Percentiles rank a stretch among this genome's conserved stretches.
Conservation (phyloP, 2,797 vertebrate genomes). For the Scomberomorus guttatus region DNA sequence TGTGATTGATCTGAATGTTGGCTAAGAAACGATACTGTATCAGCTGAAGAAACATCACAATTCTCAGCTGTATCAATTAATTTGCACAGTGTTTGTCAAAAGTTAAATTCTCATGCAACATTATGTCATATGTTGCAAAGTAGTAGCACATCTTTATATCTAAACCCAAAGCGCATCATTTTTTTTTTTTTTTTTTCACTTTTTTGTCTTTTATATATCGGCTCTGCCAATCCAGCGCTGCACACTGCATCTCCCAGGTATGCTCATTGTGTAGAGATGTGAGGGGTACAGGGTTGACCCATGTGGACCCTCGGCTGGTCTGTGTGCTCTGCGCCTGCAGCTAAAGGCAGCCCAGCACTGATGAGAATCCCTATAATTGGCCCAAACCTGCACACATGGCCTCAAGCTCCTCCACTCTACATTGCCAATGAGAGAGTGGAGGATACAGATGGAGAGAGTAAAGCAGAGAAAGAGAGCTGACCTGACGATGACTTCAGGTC, state of each 20-base stretch:
- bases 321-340: conserved; percentile 78
- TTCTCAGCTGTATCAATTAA: neutral
- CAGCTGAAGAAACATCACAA: neutral
- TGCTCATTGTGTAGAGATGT: conserved; percentile 77
- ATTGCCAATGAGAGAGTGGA: conserved; percentile 78
- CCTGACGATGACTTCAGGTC: conserved; percentile 35
- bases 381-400: conserved; percentile 82
- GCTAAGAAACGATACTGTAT: neutral
- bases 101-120: conserved; percentile 10
- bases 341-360: conserved; percentile 76
- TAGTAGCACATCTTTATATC: conserved; percentile 8
- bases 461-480: conserved; percentile 68
- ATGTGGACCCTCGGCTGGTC: conserved; percentile 78
- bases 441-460: conserved; percentile 70
- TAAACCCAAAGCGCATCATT: conserved; percentile 28
- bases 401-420: conserved; percentile 77
- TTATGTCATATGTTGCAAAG: conserved; percentile 11
- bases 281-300: conserved; percentile 78
- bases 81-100: conserved; percentile 15
- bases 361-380: conserved; percentile 87
- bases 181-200: neutral
- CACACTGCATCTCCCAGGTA: conserved; percentile 74
- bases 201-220: conserved; percentile 43
- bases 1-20: neutral
- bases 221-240: conserved; percentile 60